Evolutionary conservation across 1,140 invertebrate species (phyloP).

Genomic region (Papilio polytes): DNA sequence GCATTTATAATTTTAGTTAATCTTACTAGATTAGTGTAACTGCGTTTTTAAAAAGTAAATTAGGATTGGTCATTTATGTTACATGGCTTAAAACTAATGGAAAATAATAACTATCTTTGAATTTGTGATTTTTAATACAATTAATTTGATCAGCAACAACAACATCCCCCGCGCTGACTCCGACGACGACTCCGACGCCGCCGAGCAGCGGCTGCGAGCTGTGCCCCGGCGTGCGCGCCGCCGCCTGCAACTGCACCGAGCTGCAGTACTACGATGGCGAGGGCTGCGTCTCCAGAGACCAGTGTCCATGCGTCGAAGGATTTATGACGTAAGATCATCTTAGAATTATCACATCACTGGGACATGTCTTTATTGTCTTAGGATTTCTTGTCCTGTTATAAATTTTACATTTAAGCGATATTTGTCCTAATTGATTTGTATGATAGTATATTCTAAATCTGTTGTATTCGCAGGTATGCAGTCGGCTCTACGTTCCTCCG

Average conservation of each 20-base stretch:
- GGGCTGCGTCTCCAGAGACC: constrained; percentile 86
- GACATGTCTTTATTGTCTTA: too few relatives aligned
- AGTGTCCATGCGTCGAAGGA: constrained; percentile 91
- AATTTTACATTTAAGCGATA: too few relatives aligned
- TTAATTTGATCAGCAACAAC: constrained; percentile 27
- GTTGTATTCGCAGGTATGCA: constrained; percentile 84
- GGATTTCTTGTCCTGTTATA: too few relatives aligned
- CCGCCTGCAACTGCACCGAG: constrained; percentile 70
- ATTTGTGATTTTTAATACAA: background rate
- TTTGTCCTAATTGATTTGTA: too few relatives aligned
- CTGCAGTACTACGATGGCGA: constrained; percentile 88
- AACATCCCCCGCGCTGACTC: background rate
- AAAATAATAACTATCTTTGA: too few relatives aligned
- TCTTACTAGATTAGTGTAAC: too few relatives aligned
- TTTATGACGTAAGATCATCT: constrained; percentile 85
- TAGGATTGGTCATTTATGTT: too few relatives aligned
- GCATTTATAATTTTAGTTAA: too few relatives aligned
- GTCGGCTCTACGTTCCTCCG: constrained; percentile 88
- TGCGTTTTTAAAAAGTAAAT: too few relatives aligned
- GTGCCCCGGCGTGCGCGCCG: constrained; percentile 77
- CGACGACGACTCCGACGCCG: constrained; percentile 45
- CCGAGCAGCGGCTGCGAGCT: constrained; percentile 57
- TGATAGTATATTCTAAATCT: background rate
- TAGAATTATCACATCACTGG: background rate
- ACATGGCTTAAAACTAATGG: too few relatives aligned